Conservation (phyloP, 2,888 invertebrate genomes). For the Neocrepidodera transversa region DNA sequence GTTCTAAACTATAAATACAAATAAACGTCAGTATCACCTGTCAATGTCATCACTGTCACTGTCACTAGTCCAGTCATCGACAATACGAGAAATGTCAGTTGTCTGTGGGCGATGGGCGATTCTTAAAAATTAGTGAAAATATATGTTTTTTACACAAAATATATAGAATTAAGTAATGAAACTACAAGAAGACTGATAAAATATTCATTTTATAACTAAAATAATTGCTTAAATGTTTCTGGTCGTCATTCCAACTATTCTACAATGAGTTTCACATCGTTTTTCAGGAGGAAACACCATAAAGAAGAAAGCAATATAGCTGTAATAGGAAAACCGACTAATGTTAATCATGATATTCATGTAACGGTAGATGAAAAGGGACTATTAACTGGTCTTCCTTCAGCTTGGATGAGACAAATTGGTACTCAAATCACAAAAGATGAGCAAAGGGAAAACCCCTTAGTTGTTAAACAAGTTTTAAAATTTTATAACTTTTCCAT, state of each 20-base stretch:
- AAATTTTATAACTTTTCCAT: conserved; percentile 89
- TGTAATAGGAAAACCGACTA: conserved; percentile 70
- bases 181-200: conserved; percentile 20
- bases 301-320: conserved; percentile 59
- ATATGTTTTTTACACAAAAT: conserved; percentile 11
- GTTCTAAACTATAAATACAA: too few relatives aligned
- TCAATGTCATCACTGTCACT: conserved; percentile 10
- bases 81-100: conserved; percentile 11
- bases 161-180: conserved; percentile 21
- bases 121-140: conserved; percentile 10
- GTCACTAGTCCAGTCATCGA: conserved; percentile 11
- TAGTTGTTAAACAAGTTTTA: conserved; percentile 88
- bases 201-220: background rate
- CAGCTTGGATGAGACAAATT: conserved; percentile 80
- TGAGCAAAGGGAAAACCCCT: conserved; percentile 89
- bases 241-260: background rate
- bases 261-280: conserved; percentile 35
- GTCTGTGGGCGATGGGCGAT: conserved; percentile 18
- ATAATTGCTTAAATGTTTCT: background rate
- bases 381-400: conserved; percentile 84
- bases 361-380: conserved; percentile 88
- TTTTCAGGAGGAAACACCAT: conserved; percentile 39
- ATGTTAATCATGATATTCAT: conserved; percentile 86
- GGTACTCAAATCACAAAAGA: conserved; percentile 84
- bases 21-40: too few relatives aligned